Evolutionary conservation across 1,140 invertebrate genomes (phyloP), one percentile per base, ranked within the genome.

Genomic region (Caenorhabditis briggsae): DNA sequence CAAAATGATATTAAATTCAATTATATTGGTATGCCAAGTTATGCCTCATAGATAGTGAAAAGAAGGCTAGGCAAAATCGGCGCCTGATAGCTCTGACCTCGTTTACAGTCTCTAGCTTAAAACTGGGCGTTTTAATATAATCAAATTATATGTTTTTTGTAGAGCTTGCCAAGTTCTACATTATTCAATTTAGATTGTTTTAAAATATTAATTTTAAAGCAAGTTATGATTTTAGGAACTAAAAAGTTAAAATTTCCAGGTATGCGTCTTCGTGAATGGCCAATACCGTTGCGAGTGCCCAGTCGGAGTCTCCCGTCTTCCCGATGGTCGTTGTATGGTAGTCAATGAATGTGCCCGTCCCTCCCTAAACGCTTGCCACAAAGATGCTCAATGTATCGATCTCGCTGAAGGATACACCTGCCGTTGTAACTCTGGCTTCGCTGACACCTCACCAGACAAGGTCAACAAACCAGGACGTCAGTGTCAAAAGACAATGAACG

Each of bases 281-380:
- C 88, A 74, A 43, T 89, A 89, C 83, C 61, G 78, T 16, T 89
- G 89, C 58, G 86, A 89, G 41, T 89, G 89, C 58, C 89, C 89
- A 1, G 56, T 83, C 18, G 89, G 88, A 5, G 88, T 89, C 7
- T 64, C 59, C 23, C 85, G 86, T 78, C 83, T 89, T 12, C 50
- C 74, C 48, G 88, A 89, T 55, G 86, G 86, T 41, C 74, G 89
- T 25, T 89, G 89, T 59, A 25, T 89, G 7, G 64, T 89, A 6
- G 84, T 89, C 46, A 88, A 89, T 70, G 89, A 89, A 83, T 89
- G 89, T 82, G 78, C 65, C 33, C 82, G 86, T 20, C 85, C 85
- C 18, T 83, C 87, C 11, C 82, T 86, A 5, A 88, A 89, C 59
- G 88, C 61, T 20, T 89, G 89, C 56, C 88, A 89, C 83, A 83